Evolutionary conservation across 2,888 invertebrate species (phyloP).

Genomic region (Ophonus ardosiacus): DNA sequence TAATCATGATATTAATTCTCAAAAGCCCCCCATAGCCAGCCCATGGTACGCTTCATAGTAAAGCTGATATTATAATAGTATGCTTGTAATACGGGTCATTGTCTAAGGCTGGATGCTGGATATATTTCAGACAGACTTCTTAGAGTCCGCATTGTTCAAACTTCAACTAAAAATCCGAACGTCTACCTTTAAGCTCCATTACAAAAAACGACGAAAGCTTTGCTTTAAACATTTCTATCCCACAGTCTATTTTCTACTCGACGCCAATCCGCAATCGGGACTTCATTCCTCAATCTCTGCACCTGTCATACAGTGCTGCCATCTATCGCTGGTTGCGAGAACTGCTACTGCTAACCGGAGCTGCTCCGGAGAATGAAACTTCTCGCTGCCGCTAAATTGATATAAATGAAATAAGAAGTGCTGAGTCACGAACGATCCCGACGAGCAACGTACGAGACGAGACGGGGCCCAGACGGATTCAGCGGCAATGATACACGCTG

Average conservation of each 20-base stretch:
- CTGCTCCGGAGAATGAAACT: conserved; percentile 25
- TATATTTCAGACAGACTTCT: too few relatives aligned
- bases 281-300: neutral
- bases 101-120: too few relatives aligned
- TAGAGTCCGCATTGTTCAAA: too few relatives aligned
- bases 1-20: too few relatives aligned
- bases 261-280: neutral
- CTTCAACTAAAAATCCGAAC: too few relatives aligned
- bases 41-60: too few relatives aligned
- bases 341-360: neutral
- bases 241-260: neutral
- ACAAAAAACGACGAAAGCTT: neutral
- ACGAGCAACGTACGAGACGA: neutral
- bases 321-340: neutral
- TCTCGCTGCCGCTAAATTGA: conserved; percentile 52
- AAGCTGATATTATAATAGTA: too few relatives aligned
- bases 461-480: neutral
- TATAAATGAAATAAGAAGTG: conserved; percentile 62
- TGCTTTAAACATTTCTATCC: neutral
- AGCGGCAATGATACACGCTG: neutral
- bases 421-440: conserved; percentile 53
- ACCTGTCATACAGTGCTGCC: neutral
- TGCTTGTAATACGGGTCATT: too few relatives aligned
- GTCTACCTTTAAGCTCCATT: neutral
- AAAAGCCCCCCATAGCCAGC: too few relatives aligned